Evolutionary conservation across 2,113 vertebrate species (phyloP), one percentile per base, ranked within the genome.

Genomic region (Chaenocephalus aceratus): DNA sequence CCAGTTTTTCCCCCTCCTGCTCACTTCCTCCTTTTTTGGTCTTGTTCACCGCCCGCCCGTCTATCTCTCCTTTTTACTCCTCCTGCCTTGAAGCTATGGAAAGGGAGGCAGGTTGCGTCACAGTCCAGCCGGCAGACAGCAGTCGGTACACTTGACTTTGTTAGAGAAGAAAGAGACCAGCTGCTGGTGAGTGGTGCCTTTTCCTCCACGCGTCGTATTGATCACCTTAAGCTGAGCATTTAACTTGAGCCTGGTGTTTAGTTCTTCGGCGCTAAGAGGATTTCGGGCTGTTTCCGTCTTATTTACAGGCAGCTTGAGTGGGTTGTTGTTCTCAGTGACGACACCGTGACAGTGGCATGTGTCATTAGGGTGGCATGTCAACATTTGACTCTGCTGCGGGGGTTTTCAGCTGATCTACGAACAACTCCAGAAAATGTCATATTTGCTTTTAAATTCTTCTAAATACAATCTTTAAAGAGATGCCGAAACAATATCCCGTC

Each of bases 21-120:
- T 82, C 60, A 74, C 78, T 85, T 89, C 89, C 85, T 92, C 85
- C 85, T 89, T 89, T 90, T 90, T 88, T 89, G 89, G 88, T 88
- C 83, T 73, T 83, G 78, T 80, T 84, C 77, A 54, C 79, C 53
- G 10, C 86, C 84, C 72, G 83, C 78, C 67, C 80, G 79, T 78
- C 75, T 89, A 75, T 83, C 79, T 80, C 63, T 75, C 60, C 36
- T 41, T 41, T 8, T 51, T 68, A 75, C 75, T 80, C 75, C 86
- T 79, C 51, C 85, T 89, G 79, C 82, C 93, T 89, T 54, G 16
- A 46, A 77, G 92, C 86, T 85, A 88, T 87, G 93, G 87, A 83
- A 91, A 76, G 77, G 84, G 80, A 82, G 85, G 70, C 83, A 72
- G 75, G 74, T 92, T 92, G 86, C 86, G 49, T 90, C 90, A 92